Percentiles rank a stretch among this genome's conserved stretches.
phyloP scores from a whole-genome alignment of 2,888 invertebrate genomes.

The Troilus luridus region DNA sequence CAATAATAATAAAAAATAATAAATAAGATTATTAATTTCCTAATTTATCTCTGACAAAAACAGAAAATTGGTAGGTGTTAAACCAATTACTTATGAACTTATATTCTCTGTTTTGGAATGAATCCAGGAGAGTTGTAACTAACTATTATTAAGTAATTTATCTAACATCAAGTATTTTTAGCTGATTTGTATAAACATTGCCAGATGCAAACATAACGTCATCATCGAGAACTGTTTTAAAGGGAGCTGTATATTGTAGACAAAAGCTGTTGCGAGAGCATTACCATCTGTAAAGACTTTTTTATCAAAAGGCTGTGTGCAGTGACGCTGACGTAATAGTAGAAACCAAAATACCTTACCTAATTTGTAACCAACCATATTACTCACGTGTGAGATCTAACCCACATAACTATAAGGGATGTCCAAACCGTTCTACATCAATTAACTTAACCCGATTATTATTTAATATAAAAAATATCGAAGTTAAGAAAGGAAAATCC shows the following conservation, averaged over 20 bases:
- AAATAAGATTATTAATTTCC: too few relatives aligned
- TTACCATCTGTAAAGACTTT: neutral
- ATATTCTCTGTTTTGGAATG: too few relatives aligned
- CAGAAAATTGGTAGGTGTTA: too few relatives aligned
- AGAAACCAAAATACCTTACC: slow-evolving; percentile 32
- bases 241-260: neutral
- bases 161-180: too few relatives aligned
- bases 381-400: neutral
- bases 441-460: neutral
- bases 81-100: too few relatives aligned
- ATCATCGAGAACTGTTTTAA: neutral
- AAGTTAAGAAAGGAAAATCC: too few relatives aligned
- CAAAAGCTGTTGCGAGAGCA: neutral
- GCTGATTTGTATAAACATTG: too few relatives aligned
- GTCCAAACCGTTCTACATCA: neutral
- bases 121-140: too few relatives aligned
- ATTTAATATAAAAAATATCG: neutral
- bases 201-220: too few relatives aligned
- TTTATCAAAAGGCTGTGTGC: neutral
- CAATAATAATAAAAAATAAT: too few relatives aligned
- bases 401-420: neutral
- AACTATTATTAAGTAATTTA: too few relatives aligned
- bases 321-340: neutral
- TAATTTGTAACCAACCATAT: neutral
- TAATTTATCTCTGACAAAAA: too few relatives aligned